Evolutionary conservation across 1,140 invertebrate species (phyloP).

Genomic region (Megalonaias nervosa): DNA sequence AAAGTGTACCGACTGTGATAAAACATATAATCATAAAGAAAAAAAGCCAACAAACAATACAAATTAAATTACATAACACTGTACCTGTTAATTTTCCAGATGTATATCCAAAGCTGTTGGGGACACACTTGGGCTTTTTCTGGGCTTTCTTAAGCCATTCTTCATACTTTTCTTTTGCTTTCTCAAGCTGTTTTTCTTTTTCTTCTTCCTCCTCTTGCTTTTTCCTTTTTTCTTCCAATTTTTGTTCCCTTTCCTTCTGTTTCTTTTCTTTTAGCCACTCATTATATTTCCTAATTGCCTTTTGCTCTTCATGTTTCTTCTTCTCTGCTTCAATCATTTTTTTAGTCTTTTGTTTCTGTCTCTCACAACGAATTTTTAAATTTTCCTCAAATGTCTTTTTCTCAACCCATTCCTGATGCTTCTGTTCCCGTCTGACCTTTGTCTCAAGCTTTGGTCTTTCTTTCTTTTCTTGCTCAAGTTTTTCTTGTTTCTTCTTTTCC

Average conservation of each 20-base stretch:
- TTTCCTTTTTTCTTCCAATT: constrained; percentile 46
- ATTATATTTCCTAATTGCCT: constrained; percentile 54
- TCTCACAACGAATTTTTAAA: constrained; percentile 47
- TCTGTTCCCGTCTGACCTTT: constrained; percentile 41
- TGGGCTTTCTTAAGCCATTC: constrained; percentile 56
- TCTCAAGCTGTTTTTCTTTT: constrained; percentile 40
- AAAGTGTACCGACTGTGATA: too few species aligned
- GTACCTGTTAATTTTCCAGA: constrained; percentile 58
- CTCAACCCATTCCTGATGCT: constrained; percentile 48
- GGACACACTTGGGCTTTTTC: constrained; percentile 52
- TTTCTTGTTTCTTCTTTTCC: constrained; percentile 42
- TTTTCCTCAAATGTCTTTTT: constrained; percentile 53
- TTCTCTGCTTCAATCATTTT: constrained; percentile 48
- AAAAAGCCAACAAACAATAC: too few species aligned
- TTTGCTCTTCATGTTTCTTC: constrained; percentile 42
- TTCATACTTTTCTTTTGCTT: constrained; percentile 53
- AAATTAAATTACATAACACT: too few species aligned
- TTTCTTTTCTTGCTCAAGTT: constrained; percentile 46
- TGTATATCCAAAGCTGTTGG: constrained; percentile 57
- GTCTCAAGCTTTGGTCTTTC: constrained; percentile 44
- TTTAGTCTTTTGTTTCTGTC: constrained; percentile 44
- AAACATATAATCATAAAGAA: too few species aligned
- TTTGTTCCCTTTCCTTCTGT: constrained; percentile 48
- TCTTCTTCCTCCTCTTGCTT: constrained; percentile 41
- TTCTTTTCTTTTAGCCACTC: constrained; percentile 55